A percentile compares a stretch with the other conserved stretches of the same genome.
These are phyloP conservation scores for Clarias gariepinus DNA, from an alignment of 2,113 vertebrate species.

Conservation along the genomic window DNA sequence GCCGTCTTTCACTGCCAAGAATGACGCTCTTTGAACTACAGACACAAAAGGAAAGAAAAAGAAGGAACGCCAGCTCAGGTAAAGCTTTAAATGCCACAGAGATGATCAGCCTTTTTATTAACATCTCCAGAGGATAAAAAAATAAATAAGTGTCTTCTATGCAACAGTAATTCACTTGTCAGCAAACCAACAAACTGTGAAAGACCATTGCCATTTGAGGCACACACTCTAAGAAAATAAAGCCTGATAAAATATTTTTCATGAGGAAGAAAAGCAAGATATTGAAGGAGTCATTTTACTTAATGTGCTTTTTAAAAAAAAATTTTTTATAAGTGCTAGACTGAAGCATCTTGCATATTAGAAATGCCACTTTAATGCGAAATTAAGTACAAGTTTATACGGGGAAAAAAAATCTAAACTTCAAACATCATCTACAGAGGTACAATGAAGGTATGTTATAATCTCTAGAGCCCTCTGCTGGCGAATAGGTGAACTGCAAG, in stretches of 20 bases:
- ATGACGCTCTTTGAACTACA: conserved; percentile 81
- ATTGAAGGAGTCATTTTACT: neutral
- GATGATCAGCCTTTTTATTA: neutral
- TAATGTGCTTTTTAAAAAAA: neutral
- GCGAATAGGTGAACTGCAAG: neutral
- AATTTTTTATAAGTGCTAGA: neutral
- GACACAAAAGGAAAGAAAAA: conserved; percentile 6
- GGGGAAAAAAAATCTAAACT: no score
- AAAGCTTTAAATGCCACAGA: neutral
- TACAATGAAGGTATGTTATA: neutral
- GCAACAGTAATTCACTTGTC: neutral
- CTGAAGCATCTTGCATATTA: neutral
- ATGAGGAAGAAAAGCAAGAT: neutral
- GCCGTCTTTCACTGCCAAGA: conserved; percentile 60
- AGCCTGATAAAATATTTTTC: neutral
- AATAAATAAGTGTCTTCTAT: neutral
- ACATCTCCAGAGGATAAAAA: neutral
- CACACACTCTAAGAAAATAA: neutral
- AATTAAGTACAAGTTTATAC: no score
- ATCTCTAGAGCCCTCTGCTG: conserved; percentile 14
- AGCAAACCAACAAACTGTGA: neutral
- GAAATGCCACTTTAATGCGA: neutral
- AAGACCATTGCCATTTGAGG: neutral
- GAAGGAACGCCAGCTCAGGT: neutral
- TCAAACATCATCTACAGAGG: neutral